Percentiles rank a stretch among this genome's conserved stretches.
Evolutionary conservation across 2,113 vertebrate species (phyloP).

Genomic region (Halichoerus grypus): DNA sequence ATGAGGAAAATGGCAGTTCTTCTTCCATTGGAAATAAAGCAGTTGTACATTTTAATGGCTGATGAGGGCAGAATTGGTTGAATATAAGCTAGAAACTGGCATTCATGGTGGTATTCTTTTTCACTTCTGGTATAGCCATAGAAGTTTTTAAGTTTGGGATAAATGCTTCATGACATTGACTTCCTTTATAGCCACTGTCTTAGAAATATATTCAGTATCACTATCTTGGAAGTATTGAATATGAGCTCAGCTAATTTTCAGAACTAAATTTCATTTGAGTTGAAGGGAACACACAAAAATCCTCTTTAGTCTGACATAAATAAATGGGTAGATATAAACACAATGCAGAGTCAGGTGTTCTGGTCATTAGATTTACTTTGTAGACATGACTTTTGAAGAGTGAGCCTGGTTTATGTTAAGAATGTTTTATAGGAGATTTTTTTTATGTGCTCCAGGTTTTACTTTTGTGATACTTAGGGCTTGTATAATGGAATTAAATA

Average conservation of each 20-base stretch:
- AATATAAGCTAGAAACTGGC: not conserved
- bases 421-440: constrained; percentile 8
- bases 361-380: not conserved
- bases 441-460: not conserved
- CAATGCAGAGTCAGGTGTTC: not conserved
- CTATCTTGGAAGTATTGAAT: not conserved
- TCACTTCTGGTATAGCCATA: not conserved
- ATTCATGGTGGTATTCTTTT: not conserved
- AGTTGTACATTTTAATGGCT: not conserved
- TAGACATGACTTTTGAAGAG: not conserved
- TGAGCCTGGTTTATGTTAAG: not conserved
- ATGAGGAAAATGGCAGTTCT: not conserved
- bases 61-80: not conserved
- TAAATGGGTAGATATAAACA: not conserved
- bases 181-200: not conserved
- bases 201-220: not conserved
- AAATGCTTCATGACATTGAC: not conserved
- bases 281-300: not conserved
- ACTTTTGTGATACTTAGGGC: not conserved
- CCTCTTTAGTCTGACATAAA: not conserved
- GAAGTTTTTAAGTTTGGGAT: not conserved
- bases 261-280: not conserved
- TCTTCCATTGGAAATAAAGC: not conserved
- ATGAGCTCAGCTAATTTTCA: not conserved
- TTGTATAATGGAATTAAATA: constrained; percentile 11